phyloP scores from a whole-genome alignment of 2,888 invertebrate species.

The Orthosia gracilis region DNA sequence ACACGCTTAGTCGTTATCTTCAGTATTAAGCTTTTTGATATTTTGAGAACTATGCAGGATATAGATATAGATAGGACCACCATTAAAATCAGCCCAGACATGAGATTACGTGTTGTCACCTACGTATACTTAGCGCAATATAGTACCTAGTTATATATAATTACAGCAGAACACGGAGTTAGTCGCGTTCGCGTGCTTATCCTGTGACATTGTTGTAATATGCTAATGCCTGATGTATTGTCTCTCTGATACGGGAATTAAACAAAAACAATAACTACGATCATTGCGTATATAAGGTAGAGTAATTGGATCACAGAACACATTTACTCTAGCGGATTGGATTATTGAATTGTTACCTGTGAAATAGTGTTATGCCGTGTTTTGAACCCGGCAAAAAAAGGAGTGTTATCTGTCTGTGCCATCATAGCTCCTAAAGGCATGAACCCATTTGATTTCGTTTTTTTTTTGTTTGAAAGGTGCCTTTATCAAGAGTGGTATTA shows the following conservation, averaged over 20 bases:
- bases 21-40: too few species aligned
- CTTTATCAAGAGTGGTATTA: too few species aligned
- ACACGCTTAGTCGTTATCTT: too few species aligned
- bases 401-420: too few species aligned
- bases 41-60: too few species aligned
- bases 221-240: slow-evolving; percentile 51
- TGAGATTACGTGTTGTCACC: slow-evolving; percentile 1
- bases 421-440: too few species aligned
- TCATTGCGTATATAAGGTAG: background rate
- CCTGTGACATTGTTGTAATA: slow-evolving; percentile 43
- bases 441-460: too few species aligned
- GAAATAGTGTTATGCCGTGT: too few species aligned
- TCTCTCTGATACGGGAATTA: slow-evolving; percentile 44
- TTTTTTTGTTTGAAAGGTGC: too few species aligned
- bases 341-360: background rate
- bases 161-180: slow-evolving; percentile 49
- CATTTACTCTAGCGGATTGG: too few species aligned
- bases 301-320: background rate
- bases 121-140: slow-evolving; percentile 16
- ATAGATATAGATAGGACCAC: background rate
- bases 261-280: slow-evolving; percentile 38
- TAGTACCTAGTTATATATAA: slow-evolving; percentile 14
- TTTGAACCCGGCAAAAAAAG: too few species aligned
- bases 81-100: background rate
- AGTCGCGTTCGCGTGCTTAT: slow-evolving; percentile 42